Evolutionary conservation across 2,113 vertebrate species (phyloP).

Genomic region (Microtus ochrogaster): DNA sequence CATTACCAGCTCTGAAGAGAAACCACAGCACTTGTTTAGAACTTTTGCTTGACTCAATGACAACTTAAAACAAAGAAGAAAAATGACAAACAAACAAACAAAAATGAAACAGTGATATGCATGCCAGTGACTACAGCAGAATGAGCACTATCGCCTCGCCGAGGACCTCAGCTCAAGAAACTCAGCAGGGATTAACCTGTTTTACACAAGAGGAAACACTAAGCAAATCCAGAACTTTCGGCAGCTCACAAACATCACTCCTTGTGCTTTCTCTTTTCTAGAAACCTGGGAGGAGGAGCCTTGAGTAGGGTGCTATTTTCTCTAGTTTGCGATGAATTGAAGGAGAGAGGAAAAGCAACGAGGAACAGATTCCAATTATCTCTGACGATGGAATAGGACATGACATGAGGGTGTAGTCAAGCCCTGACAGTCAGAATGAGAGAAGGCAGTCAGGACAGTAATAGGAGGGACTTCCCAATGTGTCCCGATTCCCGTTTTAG

Average conservation of each 20-base stretch:
- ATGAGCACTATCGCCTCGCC: accelerated
- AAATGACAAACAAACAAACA: neutral
- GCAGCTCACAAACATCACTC: neutral
- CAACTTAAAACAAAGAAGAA: neutral
- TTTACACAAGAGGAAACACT: neutral
- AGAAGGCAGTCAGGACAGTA: neutral
- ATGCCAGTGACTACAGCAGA: neutral
- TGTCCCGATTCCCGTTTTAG: neutral
- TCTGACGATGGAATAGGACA: neutral
- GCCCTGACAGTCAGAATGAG: neutral
- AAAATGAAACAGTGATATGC: neutral
- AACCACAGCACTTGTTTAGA: neutral
- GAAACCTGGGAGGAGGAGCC: neutral
- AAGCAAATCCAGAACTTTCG: neutral
- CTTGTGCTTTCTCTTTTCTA: neutral
- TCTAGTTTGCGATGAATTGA: neutral
- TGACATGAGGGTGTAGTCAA: neutral
- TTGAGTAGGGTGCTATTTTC: neutral
- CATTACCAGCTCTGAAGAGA: neutral
- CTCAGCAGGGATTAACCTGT: neutral
- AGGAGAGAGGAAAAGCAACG: neutral
- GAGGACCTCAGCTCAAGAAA: neutral
- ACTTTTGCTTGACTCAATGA: neutral
- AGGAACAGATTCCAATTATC: neutral
- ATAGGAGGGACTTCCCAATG: accelerated